These are phyloP conservation scores for Myrmecophaga tridactyla DNA, from an alignment of 2,113 vertebrate species.

Conservation along the genomic window DNA sequence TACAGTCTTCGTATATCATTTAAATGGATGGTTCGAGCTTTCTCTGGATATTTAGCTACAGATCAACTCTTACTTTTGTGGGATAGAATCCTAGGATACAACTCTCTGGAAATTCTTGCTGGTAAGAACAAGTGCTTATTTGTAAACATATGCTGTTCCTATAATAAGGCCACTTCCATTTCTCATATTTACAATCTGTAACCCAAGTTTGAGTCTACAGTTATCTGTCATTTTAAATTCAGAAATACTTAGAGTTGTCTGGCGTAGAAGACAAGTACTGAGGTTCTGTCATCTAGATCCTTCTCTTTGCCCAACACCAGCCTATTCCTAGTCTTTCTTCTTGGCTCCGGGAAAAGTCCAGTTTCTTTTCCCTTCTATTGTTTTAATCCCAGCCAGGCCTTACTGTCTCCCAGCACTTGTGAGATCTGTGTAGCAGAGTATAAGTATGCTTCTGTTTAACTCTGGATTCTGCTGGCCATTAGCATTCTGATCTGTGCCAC, in stretches of 20 bases:
- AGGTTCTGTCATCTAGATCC: not conserved
- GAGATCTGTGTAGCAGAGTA: not conserved
- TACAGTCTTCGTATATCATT: slow-evolving; percentile 95
- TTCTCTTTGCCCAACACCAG: not conserved
- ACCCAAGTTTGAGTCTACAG: not conserved
- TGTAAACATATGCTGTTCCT: slow-evolving; percentile 25
- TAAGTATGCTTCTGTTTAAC: fast-evolving
- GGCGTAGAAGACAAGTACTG: not conserved
- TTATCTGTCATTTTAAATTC: not conserved
- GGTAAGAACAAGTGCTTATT: slow-evolving; percentile 83
- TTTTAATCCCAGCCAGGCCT: not conserved
- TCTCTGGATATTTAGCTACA: slow-evolving; percentile 97
- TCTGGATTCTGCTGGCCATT: no score
- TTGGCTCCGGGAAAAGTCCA: not conserved
- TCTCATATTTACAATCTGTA: not conserved
- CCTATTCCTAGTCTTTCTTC: not conserved
- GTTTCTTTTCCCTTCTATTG: not conserved
- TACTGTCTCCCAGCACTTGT: not conserved
- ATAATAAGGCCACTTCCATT: not conserved
- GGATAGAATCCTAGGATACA: slow-evolving; percentile 97
- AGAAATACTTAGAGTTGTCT: not conserved
- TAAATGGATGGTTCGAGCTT: slow-evolving; percentile 98
- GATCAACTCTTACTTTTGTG: slow-evolving; percentile 97
- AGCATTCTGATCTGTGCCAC: not conserved
- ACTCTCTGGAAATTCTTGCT: slow-evolving; percentile 94